Conservation (phyloP, 2,113 vertebrate genomes). For the Castor canadensis region DNA sequence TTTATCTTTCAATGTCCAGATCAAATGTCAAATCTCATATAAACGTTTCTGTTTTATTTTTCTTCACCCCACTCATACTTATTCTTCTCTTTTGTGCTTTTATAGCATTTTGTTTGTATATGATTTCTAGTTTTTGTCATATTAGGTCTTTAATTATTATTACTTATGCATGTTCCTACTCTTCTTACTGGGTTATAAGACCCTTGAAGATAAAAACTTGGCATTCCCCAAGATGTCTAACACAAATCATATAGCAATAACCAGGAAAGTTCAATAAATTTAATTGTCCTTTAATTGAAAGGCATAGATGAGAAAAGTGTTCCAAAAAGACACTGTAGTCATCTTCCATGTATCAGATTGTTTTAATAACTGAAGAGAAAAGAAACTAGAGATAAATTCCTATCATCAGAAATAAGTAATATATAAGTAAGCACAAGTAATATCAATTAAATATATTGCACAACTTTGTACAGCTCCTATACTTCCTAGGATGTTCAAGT, state of each 20-base stretch:
- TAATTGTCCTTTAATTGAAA: neutral
- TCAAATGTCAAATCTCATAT: neutral
- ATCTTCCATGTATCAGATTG: neutral
- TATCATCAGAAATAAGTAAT: neutral
- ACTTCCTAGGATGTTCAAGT: neutral
- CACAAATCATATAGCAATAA: neutral
- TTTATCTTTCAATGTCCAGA: neutral
- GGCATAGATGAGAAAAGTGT: neutral
- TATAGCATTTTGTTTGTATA: neutral
- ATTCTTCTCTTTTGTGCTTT: neutral
- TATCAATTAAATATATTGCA: neutral
- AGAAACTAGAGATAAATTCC: neutral
- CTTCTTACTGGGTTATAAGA: neutral
- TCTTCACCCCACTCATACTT: neutral
- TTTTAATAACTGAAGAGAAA: neutral
- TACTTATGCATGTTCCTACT: neutral
- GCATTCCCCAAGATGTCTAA: neutral
- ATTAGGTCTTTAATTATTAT: neutral
- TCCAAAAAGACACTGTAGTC: neutral
- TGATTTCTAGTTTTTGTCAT: neutral
- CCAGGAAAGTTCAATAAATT: neutral
- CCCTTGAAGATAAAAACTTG: neutral
- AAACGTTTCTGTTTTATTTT: neutral
- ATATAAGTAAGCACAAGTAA: neutral
- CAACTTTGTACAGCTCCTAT: neutral